Base-by-base conservation (phyloP, 2,797 vertebrate species). In the Phylloscopus collybita region DNA sequence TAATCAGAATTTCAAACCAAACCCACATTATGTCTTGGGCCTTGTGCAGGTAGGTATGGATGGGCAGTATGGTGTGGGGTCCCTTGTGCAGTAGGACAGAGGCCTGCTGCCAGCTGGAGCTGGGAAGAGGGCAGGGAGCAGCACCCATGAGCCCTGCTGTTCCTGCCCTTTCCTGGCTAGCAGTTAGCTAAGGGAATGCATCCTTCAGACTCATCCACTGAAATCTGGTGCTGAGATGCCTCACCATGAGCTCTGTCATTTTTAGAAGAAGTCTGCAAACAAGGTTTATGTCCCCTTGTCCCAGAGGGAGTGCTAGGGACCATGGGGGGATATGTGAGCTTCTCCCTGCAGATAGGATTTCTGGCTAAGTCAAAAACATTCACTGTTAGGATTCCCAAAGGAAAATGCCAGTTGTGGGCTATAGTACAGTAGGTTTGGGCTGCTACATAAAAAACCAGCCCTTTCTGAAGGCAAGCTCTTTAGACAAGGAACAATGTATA, bases 1-100 rank as follows among this genome's bases (percentile, higher is more conserved):
- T 89, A 78, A 93, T 85, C 49, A 91, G 95, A 97, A 75, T 94
- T 94, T 85, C 76, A 88, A 90, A 59, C 59, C 64, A 90, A 59
- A 60, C 59, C 66, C 89, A 50, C 64, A 12, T 94, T 38, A 54
- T 73, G 26, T 94, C 66, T 64, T 66, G 57, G 80, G 57, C 74
- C 83, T 86, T 64, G 16, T 71, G 69, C n/a, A 56, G 82, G 90
- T 45, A 53, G 80, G 74, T 84, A 85, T 25, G 25, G 85, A 70
- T 82, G 60, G 53, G 64, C 34, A 60, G 20, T 11, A 11, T 16
- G 36, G 66, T 38, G 32, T 69, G 72, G 56, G 69, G 56, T 86
- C 78, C 45, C 93, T 75, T 7, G 38, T 91, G 94, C 73, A 45
- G 49, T 44, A 82, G 86, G 66, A 88, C 16, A 5, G 67, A 96